Base-by-base conservation (phyloP, 2,888 invertebrate species). In the Linyphia triangularis region DNA sequence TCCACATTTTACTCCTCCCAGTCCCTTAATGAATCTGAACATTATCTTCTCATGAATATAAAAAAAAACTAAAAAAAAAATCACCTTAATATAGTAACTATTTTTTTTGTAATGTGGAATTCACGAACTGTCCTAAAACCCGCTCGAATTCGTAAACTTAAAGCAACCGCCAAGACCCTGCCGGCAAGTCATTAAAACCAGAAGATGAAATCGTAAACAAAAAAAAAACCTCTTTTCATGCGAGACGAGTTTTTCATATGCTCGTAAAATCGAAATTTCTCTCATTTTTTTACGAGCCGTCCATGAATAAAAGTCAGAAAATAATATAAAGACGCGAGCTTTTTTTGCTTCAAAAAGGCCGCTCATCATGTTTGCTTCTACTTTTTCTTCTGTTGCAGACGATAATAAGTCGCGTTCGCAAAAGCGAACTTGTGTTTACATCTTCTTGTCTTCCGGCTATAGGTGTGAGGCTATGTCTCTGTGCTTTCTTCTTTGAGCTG, bases 261-360 rank as follows among this genome's bases (percentile, higher is more conserved):
- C 73, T 77, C 84, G 75, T 84, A 84, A 84, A 84, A 84, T 84
- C 84, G 75, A 67, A 75, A 84, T 75, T 84, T 84, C 73, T n/a
- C 59, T 69, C 73, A 40, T 75, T 77, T 75, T 75, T 84, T 84
- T 84, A 84, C 84, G 84, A 84, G 75, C 75, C 28, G 59, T 24
- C 43, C n/a, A 65, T 77, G 67, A 84, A 84, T 84, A 84, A 84
- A 84, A 84, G 84, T 84, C 84, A 67, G 59, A 67, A 77, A 75
- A 84, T 84, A 73, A 84, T 75, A 75, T 84, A 75, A 63, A 63
- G 67, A 40, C 61, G 65, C 82, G 51, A 13, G 16, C 30, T 51
- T 79, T 33, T 67, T 30, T 10, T 10, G 16, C 67, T 57, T 83
- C 75, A 75, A 83, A 84, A 57, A 75, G 22, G 33, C 75, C 75